Evolutionary conservation across 2,797 vertebrate species (phyloP).

Genomic region (Etheostoma nigrum): DNA sequence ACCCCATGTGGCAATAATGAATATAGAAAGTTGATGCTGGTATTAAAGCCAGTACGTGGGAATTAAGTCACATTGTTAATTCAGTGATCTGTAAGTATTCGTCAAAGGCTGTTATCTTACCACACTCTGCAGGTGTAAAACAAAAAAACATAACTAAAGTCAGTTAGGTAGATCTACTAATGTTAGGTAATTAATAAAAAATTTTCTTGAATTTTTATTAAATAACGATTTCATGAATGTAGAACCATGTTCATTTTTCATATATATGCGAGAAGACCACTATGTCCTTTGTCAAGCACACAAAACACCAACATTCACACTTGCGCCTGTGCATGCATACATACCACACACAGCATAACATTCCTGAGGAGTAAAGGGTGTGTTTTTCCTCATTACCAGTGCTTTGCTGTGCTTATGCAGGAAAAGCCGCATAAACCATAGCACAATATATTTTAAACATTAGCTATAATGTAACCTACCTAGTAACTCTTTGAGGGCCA

Average conservation of each 20-base stretch:
- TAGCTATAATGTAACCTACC: conserved; percentile 30
- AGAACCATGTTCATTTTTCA: background rate
- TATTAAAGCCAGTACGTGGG: background rate
- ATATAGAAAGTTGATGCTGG: background rate
- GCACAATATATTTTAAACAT: conserved; percentile 40
- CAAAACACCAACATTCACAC: conserved; percentile 34
- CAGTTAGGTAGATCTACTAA: background rate
- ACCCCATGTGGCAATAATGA: background rate
- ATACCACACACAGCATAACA: conserved; percentile 35
- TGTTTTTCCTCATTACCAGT: conserved; percentile 31
- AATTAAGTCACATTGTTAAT: background rate
- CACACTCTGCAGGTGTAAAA: background rate
- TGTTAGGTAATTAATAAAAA: background rate
- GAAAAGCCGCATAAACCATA: conserved; percentile 26
- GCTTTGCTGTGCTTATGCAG: conserved; percentile 27
- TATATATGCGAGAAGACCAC: background rate
- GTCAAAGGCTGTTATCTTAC: background rate
- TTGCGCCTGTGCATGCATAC: conserved; percentile 25
- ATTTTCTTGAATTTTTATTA: background rate
- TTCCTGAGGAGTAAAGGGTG: conserved; percentile 44
- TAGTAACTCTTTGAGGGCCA: conserved; percentile 27
- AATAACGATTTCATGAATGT: background rate
- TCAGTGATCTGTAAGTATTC: background rate
- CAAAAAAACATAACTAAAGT: background rate
- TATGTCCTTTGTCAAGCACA: conserved; percentile 5